Base-by-base conservation (phyloP, 2,113 vertebrate species). In the Neogobius melanostomus region DNA sequence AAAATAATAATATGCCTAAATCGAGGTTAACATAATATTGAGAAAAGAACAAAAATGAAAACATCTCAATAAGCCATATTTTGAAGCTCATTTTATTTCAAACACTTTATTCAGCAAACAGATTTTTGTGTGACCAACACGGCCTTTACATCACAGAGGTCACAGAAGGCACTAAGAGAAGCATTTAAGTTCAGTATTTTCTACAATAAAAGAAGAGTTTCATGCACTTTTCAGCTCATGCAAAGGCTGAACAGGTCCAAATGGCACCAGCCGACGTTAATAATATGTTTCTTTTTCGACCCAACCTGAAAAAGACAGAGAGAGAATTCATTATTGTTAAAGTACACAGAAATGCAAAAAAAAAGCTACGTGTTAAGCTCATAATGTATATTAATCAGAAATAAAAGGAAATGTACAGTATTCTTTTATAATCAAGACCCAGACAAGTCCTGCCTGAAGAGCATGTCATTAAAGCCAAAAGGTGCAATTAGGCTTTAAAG, bases 251-350 rank as follows among this genome's bases (percentile, higher is more conserved):
- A 67, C 47, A 65, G 67, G 69, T 50, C 54, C 71, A 64, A 84
- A 17, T 14, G 82, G 84, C 68, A 75, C 84, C 83, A 74, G 64
- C 66, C 76, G 83, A 71, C 63, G 76, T 91, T 91, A 95, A 91
- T 95, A 95, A 91, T 95, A 95, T 0, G 94, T 94, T 85, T 95
- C 94, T 73, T 2, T 87, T 80, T 95, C 94, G 86, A 95, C 85
- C 95, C 95, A 95, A 76, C 94, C 95, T 95, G 85, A 36, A 88
- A 85, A 82, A 90, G 69, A 86, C 46, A 74, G 67, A 71, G 47
- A 82, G 43, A 71, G 36, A 76, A 36, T 36, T 36, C 28, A 36
- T 36, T 36, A 36, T 36, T 36, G 28, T 36, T 36, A 36, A n/a
- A 36, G 28, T 36, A 21, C 21, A 21, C 21, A 36, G 28, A 36